These are phyloP conservation scores for Grallaria varia DNA, from an alignment of 2,113 vertebrate genomes.

Conservation along the genomic window DNA sequence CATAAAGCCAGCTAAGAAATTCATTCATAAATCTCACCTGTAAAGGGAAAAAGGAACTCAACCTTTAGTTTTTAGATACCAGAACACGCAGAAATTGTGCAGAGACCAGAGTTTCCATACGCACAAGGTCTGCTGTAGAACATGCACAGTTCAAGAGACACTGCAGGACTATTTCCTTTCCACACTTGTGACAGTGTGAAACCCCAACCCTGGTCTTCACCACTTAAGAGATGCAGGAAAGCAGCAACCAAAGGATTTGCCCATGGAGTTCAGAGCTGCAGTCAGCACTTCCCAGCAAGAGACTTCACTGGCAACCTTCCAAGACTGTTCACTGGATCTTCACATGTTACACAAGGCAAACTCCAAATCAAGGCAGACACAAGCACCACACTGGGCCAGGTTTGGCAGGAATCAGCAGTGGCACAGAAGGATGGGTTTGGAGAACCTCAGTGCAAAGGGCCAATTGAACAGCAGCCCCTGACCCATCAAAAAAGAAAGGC, in stretches of 20 bases:
- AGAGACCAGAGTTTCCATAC: background rate
- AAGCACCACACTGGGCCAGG: background rate
- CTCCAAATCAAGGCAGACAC: background rate
- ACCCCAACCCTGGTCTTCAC: background rate
- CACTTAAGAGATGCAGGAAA: background rate
- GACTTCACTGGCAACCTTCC: background rate
- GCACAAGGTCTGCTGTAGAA: background rate
- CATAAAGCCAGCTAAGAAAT: background rate
- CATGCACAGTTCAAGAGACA: background rate
- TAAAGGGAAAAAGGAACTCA: background rate
- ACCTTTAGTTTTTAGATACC: background rate
- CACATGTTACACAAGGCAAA: rapidly evolving
- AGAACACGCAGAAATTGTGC: background rate
- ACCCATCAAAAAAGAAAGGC: background rate
- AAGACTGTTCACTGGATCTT: background rate
- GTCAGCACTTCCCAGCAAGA: background rate
- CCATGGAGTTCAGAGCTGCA: background rate
- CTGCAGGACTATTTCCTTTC: background rate
- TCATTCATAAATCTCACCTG: background rate
- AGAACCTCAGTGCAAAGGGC: background rate
- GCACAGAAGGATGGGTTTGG: background rate
- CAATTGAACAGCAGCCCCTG: background rate
- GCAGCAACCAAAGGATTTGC: background rate
- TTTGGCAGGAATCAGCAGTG: background rate
- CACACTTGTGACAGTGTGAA: background rate